Evolutionary conservation across 2,797 vertebrate species (phyloP), one percentile per base, ranked within the genome.

Genomic region (Amblyopsis hoosieri): DNA sequence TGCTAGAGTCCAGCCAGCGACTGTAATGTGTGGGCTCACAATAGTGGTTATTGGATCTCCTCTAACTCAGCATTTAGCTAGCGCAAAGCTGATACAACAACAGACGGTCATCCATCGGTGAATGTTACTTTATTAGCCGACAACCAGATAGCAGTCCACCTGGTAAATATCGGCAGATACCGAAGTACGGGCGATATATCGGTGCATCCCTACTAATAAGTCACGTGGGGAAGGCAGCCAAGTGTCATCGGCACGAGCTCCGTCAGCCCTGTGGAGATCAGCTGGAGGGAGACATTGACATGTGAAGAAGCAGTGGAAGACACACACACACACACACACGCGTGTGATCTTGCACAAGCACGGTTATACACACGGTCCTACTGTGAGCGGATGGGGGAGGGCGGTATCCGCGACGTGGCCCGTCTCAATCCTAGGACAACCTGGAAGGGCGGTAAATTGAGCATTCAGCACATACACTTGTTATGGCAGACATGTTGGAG

Each of bases 171-270:
- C 23, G 3, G 23, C 23, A 23, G 23, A 23, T 23, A 23, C 3
- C 23, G 23, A 23, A 3, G 23, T 23, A 23, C 3, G 23, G 23
- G 23, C 23, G 23, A 23, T 23, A 23, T 3, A 23, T 23, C 23
- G 23, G 23, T 23, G 23, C 45, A 46, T 9, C 8, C 45, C 45
- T 8, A 9, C 58, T 70, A 74, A 81, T 57, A 74, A 85, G 69
- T 71, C 12, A 47, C 68, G 70, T 64, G 71, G 64, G 6, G 55
- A 54, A 67, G 60, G 17, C 10, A 45, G 72, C 80, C 78, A 74
- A 45, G 72, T 81, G 79, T 74, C 69, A 81, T 80, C 84, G 78
- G 74, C 81, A 85, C 70, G 82, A 80, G 72, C 74, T 45, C 23
- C 23, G 71, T 69, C 65, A 69, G 71, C 57, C 55, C 50, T 60